Percentiles rank a stretch among this genome's conserved stretches.
These are phyloP conservation scores for Chiloscyllium punctatum DNA, from an alignment of 2,797 vertebrate genomes.

Conservation along the genomic window DNA sequence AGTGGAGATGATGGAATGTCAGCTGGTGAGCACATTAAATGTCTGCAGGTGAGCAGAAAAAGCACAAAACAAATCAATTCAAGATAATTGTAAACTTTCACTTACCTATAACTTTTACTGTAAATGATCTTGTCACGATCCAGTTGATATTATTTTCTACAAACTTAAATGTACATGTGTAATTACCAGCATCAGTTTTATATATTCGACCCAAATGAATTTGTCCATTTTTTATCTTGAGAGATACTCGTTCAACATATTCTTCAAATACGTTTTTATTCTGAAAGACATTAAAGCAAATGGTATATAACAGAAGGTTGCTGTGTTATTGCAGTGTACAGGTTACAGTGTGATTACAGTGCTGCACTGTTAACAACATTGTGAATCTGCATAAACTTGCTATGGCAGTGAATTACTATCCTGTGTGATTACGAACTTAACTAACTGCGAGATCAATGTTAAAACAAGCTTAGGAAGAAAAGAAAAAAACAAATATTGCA, in stretches of 20 bases:
- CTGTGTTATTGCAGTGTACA: neutral
- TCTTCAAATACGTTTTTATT: conserved; percentile 46
- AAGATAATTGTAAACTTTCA: conserved; percentile 29
- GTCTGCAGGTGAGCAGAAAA: neutral
- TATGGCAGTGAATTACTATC: too few relatives aligned
- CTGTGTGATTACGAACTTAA: too few relatives aligned
- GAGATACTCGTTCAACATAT: conserved; percentile 34
- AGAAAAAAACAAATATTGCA: neutral
- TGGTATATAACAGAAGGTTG: neutral
- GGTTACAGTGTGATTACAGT: too few relatives aligned
- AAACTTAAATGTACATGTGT: conserved; percentile 56
- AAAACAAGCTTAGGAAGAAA: neutral
- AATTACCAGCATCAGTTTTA: conserved; percentile 49
- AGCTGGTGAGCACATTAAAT: neutral
- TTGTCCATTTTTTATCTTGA: conserved; percentile 43
- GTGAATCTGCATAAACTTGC: too few relatives aligned
- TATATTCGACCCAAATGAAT: conserved; percentile 48
- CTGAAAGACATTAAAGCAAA: conserved; percentile 46
- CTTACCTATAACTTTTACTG: conserved; percentile 54
- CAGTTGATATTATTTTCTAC: conserved; percentile 45
- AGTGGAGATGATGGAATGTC: neutral
- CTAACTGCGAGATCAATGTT: neutral
- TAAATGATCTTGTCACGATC: conserved; percentile 53
- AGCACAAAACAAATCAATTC: neutral
- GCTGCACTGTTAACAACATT: too few relatives aligned